Base-by-base conservation (phyloP, 1,140 invertebrate genomes). In the Xylocopa sonorina region DNA sequence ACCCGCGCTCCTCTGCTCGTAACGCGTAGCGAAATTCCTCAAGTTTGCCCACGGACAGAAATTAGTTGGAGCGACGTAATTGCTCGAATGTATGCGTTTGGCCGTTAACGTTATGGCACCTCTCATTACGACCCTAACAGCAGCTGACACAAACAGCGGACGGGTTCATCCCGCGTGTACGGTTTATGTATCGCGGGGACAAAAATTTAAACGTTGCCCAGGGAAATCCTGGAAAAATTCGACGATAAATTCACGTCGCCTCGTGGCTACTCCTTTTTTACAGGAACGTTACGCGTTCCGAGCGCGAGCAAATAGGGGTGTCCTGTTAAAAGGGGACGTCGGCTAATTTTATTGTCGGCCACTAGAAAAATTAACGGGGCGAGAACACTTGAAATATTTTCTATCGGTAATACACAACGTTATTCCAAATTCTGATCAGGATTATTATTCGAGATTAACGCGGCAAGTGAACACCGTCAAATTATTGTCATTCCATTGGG, bases 31-130 rank as follows among this genome's bases (percentile, higher is more conserved):
- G 78, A 62, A 83, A 85, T 85, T 85, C 73, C 83, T 85, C 83
- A 83, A 85, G 82, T 85, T 85, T 84, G 82, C 78, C 83, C 67
- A 85, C 82, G 82, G 82, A 85, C 81, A 84, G 83, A 84, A 85
- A 85, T 85, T 85, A 85, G 83, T 85, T 60, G 78, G 78, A 84
- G 78, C 82, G 72, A 80, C 72, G 83, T 84, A 84, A 85, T 85
- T 85, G 83, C 82, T 81, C 62, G 82, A 85, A 85, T 83, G 82
- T 85, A 84, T 84, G 83, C 78, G 82, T 84, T 85, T 73, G 57
- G 72, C 82, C 83, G 82, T 85, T 85, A 84, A 84, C 82, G 78
- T 85, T 85, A 85, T 85, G 81, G 82, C 82, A 81, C 82, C 68
- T 85, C 83, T 85, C 83, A 84, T 85, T 85, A 85, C 82, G 75